Conservation (phyloP, 2,797 vertebrate genomes). For the Gouania willdenowi region DNA sequence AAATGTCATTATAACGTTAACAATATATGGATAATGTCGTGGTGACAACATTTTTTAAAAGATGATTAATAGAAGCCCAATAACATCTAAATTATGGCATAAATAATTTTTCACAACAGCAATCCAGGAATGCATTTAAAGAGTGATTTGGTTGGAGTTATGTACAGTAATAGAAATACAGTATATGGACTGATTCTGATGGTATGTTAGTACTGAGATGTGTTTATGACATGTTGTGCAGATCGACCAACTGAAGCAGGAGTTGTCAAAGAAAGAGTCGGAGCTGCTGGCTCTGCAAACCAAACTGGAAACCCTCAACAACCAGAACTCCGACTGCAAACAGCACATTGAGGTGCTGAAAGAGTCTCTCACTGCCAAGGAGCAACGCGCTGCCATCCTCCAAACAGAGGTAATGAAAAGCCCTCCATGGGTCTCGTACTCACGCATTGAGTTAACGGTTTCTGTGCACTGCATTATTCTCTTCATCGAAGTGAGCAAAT, state of each 20-base stretch:
- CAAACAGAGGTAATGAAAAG: constrained; percentile 89
- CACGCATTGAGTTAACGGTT: constrained; percentile 14
- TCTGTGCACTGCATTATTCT: constrained; percentile 3
- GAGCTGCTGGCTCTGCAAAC: constrained; percentile 99
- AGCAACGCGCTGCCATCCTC: constrained; percentile 98
- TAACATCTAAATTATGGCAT: too few relatives aligned
- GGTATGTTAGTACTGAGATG: neutral
- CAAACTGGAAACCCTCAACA: constrained; percentile 98
- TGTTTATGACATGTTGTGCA: constrained; percentile 43
- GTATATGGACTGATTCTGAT: too few relatives aligned
- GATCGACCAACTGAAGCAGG: constrained; percentile 98
- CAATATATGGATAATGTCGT: too few relatives aligned
- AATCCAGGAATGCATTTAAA: too few relatives aligned
- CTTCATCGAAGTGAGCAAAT: constrained; percentile 14
- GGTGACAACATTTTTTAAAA: too few relatives aligned
- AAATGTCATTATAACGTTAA: too few relatives aligned
- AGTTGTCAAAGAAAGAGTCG: constrained; percentile 97
- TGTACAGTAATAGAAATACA: too few relatives aligned
- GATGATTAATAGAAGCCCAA: too few relatives aligned
- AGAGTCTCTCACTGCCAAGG: constrained; percentile 99
- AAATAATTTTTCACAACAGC: too few relatives aligned
- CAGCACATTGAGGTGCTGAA: constrained; percentile 99
- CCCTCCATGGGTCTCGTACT: constrained; percentile 1
- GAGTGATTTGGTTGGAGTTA: too few relatives aligned
- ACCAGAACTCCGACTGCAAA: constrained; percentile 99